Base-by-base conservation (phyloP, 2,113 vertebrate species). In the Bostrychus sinensis region DNA sequence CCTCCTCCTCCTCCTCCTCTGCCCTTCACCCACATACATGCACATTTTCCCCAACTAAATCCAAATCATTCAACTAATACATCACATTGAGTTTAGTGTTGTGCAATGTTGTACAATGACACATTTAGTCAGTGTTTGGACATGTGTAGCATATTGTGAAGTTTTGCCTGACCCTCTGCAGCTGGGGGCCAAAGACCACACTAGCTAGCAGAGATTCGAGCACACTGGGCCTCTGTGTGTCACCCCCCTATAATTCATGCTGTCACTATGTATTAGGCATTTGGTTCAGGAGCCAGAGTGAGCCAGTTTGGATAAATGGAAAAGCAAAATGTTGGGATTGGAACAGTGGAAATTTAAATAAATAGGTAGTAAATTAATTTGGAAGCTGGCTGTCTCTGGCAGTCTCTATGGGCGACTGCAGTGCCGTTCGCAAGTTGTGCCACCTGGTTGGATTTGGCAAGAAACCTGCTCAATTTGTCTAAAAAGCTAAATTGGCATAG, bases 361-460 rank as follows among this genome's bases (percentile, higher is more conserved):
- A 69, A 53, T 10, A 14, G 36, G 37, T 1, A 20, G 67, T 62
- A 64, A 82, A 75, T 75, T 66, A 39, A 74, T 74, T 74, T 73
- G 0, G 19, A 62, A 36, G 17, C 48, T 75, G 67, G 66, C 72
- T 70, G 66, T 57, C 13, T 58, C 46, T 20, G 68, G 67, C 72
- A 74, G 64, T 59, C 9, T 56, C 45, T 20, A 19, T 26, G 32
- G 26, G 55, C 37, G 68, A 66, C 64, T 28, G 38, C 63, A 32
- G 36, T n/a, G 36, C 51, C 64, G 64, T 62, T 77, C n/a, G 64
- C 37, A 72, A 73, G 72, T 43, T 65, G 43, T 46, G 56, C 80
- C 78, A 85, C 80, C 82, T 86, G 80, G 57, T 68, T 77, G 41
- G 67, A 75, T 75, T 88, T 85, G 82, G 80, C 76, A 61, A 38